Evolutionary conservation across 2,888 invertebrate species (phyloP).

Genomic region (Torymus auratus): DNA sequence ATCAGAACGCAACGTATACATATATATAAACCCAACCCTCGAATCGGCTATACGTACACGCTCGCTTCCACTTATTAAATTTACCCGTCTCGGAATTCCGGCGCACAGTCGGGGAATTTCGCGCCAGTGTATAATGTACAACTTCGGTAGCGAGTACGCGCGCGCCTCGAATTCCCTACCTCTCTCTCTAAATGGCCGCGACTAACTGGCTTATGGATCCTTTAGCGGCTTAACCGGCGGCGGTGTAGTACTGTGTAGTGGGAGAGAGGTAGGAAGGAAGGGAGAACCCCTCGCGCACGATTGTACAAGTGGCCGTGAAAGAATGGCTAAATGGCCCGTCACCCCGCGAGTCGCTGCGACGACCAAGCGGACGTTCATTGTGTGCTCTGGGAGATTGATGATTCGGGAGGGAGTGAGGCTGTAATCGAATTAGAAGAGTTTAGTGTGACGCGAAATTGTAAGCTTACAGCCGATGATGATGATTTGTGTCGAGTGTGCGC

Average conservation of each 20-base stretch:
- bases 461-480: no score
- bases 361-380: no score
- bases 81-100: slow-evolving; percentile 73
- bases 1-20: not conserved
- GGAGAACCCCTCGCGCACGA: no score
- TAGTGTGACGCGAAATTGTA: no score
- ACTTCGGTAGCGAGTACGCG: slow-evolving; percentile 66
- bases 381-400: no score
- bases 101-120: slow-evolving; percentile 63
- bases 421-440: no score
- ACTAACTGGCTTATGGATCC: slow-evolving; percentile 73
- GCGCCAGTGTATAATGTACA: slow-evolving; percentile 71
- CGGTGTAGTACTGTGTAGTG: not conserved
- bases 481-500: no score
- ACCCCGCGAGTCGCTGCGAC: no score
- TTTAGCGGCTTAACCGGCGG: slow-evolving; percentile 5
- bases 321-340: no score
- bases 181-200: slow-evolving; percentile 70
- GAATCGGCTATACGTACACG: slow-evolving; percentile 19
- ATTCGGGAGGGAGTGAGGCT: no score
- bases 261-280: not conserved
- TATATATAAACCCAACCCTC: not conserved
- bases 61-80: slow-evolving; percentile 72
- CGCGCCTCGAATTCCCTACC: slow-evolving; percentile 68
- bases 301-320: no score